Base-by-base conservation (phyloP, 2,888 invertebrate genomes). In the Brachylomia viminalis region DNA sequence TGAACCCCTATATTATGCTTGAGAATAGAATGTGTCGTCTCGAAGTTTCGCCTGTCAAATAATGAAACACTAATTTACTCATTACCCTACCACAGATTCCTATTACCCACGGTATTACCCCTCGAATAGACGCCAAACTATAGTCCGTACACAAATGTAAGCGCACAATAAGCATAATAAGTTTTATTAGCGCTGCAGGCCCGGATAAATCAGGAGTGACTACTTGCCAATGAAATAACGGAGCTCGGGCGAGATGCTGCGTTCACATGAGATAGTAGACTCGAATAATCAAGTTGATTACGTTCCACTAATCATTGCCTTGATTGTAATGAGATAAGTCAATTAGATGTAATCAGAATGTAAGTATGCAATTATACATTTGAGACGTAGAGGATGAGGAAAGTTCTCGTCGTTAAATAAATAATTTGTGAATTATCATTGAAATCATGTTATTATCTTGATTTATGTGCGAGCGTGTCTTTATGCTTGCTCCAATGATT, bases 151-250 rank as follows among this genome's bases (percentile, higher is more conserved):
- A 73, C 68, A 58, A 64, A 38, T 64, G 54, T 49, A 17, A 42
- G 10, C 33, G 65, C 77, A 87, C 86, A 87, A 82, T 82, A 79
- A 76, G 64, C 82, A 89, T 89, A 91, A 92, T 91, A 92, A 84
- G 84, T 88, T 88, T 91, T 90, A 87, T 89, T 87, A 84, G 70
- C 74, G 86, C 89, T 86, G 49, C 78, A 58, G 82, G 90, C 80
- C 70, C 54, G 90, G 90, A 92, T 93, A 93, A 92, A 93, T 92
- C 92, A 92, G 90, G 86, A 83, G 78, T 73, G 89, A 89, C 91
- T 87, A 88, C 88, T 90, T 91, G 90, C 90, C 90, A 89, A 91
- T 92, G 91, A 87, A 87, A 85, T 93, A 93, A 93, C 93, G 92
- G 93, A 84, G 82, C 75, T 72, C 72, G 68, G 71, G 78, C 78